Percentiles rank a stretch among this genome's conserved stretches.
These are phyloP conservation scores for Macaria notata DNA, from an alignment of 2,888 invertebrate species.

Conservation along the genomic window DNA sequence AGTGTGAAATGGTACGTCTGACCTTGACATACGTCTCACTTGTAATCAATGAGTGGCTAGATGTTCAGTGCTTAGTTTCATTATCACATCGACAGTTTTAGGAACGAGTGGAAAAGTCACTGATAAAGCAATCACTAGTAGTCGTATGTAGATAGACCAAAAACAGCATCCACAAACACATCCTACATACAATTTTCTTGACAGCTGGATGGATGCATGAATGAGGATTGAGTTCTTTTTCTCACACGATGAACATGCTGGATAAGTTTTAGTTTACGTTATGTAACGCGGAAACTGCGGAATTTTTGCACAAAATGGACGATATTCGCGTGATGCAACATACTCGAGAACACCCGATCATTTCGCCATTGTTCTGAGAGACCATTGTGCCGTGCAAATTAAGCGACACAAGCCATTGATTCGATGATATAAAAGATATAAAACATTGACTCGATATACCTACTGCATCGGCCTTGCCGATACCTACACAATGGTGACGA, in stretches of 20 bases:
- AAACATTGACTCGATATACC: conserved; percentile 13
- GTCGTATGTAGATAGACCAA: too few species aligned
- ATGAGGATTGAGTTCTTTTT: too few species aligned
- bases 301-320: conserved; percentile 50
- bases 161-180: too few species aligned
- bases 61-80: too few species aligned
- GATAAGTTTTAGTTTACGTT: conserved; percentile 31
- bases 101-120: too few species aligned
- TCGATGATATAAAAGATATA: conserved; percentile 27
- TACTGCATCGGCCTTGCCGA: conserved; percentile 24
- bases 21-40: conserved; percentile 43
- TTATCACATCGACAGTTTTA: too few species aligned
- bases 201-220: too few species aligned
- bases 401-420: conserved; percentile 27
- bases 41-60: too few species aligned
- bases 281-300: conserved; percentile 43
- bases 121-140: too few species aligned
- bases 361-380: conserved; percentile 32
- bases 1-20: conserved; percentile 77
- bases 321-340: conserved; percentile 47
- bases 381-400: conserved; percentile 31
- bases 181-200: too few species aligned
- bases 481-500: conserved; percentile 18
- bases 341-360: conserved; percentile 34
- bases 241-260: too few species aligned